Evolutionary conservation across 1,140 invertebrate species (phyloP).

Genomic region (Drosophila bocqueti): DNA sequence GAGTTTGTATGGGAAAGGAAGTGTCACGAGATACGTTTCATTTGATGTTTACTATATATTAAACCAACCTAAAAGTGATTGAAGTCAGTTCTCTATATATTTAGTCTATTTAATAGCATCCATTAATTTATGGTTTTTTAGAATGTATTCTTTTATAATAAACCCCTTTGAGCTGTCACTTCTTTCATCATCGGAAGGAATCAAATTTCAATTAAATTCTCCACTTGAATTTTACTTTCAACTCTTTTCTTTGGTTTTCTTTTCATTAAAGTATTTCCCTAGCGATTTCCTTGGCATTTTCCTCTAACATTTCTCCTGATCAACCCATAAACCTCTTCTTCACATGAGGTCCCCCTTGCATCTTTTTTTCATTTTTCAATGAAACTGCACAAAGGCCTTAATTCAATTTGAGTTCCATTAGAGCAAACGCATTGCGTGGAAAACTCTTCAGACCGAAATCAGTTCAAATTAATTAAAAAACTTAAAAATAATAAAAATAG

Average conservation of each 20-base stretch:
- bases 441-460: slow-evolving; percentile 53
- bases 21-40: neutral
- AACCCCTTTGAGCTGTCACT: neutral
- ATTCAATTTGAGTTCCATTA: slow-evolving; percentile 74
- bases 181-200: slow-evolving; percentile 3
- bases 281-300: slow-evolving; percentile 1
- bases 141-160: neutral
- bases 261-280: neutral
- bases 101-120: neutral
- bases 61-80: neutral
- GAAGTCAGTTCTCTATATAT: neutral
- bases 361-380: slow-evolving; percentile 10
- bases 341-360: slow-evolving; percentile 24
- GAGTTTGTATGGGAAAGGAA: slow-evolving; percentile 1
- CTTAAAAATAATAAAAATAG: slow-evolving; percentile 50
- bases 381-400: slow-evolving; percentile 53
- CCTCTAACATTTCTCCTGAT: slow-evolving; percentile 16
- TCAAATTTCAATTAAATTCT: slow-evolving; percentile 35
- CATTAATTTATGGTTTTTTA: neutral
- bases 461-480: slow-evolving; percentile 73
- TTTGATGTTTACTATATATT: too few species aligned
- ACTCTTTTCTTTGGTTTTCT: slow-evolving; percentile 18
- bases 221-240: slow-evolving; percentile 9
- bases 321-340: slow-evolving; percentile 24
- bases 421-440: slow-evolving; percentile 53